Percentiles rank a stretch among this genome's conserved stretches.
These are phyloP conservation scores for Trigoniulus corallinus DNA, from an alignment of 1,140 invertebrate species.

Conservation along the genomic window DNA sequence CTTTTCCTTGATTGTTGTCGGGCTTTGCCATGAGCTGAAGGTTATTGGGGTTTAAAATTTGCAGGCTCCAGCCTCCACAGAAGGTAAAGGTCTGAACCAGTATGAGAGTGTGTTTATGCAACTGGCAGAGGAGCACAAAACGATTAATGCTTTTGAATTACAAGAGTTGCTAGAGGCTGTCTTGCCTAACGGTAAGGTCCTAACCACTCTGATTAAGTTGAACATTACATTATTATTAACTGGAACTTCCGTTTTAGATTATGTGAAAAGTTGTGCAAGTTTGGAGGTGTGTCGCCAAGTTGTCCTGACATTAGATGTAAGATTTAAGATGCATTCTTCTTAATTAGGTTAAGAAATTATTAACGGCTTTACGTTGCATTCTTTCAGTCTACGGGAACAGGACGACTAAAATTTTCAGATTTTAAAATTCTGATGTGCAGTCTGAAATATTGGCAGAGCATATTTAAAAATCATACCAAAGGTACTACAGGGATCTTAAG, in stretches of 20 bases:
- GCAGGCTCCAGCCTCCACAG: constrained; percentile 40
- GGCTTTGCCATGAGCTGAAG: neutral
- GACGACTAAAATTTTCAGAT: constrained; percentile 63
- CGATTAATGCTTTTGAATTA: constrained; percentile 78
- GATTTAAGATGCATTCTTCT: neutral
- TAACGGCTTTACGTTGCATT: constrained; percentile 10
- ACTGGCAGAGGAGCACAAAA: constrained; percentile 66
- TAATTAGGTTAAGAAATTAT: neutral
- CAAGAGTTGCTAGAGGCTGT: constrained; percentile 81
- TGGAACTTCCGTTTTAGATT: constrained; percentile 46
- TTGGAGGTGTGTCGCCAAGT: constrained; percentile 82
- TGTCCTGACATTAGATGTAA: constrained; percentile 68
- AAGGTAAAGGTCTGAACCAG: constrained; percentile 58
- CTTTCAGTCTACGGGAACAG: constrained; percentile 51
- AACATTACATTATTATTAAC: neutral
- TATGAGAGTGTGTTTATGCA: constrained; percentile 82
- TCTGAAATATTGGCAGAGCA: constrained; percentile 74
- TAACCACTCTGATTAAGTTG: neutral
- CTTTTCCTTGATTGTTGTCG: neutral
- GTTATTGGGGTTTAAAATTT: constrained; percentile 10
- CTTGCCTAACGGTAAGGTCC: constrained; percentile 59
- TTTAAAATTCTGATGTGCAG: constrained; percentile 87
- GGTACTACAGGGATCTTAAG: constrained; percentile 78
- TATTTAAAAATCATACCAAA: constrained; percentile 77
- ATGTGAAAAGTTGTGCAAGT: constrained; percentile 83